Base-by-base conservation (phyloP, 30 jellyfish, hydroid and myxozoan genomes). In the Nemopilema nomurai region DNA sequence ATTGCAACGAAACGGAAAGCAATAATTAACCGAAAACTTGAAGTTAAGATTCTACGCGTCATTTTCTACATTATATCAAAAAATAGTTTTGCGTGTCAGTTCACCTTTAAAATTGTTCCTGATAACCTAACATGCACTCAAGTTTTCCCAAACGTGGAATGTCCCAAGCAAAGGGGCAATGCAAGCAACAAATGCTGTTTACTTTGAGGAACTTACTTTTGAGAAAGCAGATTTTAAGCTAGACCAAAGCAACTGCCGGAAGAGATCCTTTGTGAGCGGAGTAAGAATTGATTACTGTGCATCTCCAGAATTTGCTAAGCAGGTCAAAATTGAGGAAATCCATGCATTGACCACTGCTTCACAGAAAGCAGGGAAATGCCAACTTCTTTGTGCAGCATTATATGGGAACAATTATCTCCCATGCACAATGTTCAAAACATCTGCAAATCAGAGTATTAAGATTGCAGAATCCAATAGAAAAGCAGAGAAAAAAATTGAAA, bases 221-320 rank as follows among this genome's bases (percentile, higher is more conserved):
- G 81, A 70, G 65, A 70, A 70, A 27, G 81, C 81, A 16, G 81
- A 70, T 70, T 70, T 70, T 22, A 70, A 70, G 81, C 66, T 53
- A 6, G 81, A 70, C 81, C 81, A 70, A 70, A 70, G 20, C 29
- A 9, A 62, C 4, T 22, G 81, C 81, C 25, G 81, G 29, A 70
- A 70, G 22, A 70, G 65, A 70, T 16, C 81, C 8, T 6, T 70
- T 27, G 81, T 70, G 65, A 70, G 29, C 8, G 81, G 81, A 4
- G 13, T 70, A 21, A 70, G 81, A 62, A 22, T 22, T 9, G 67
- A 70, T 62, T 70, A 16, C 81, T 70, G 81, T 70, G 81, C 81
- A 8, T 22, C 81, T 16, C 81, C 81, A 70, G 81, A 70, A 70
- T 70, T 70, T 70, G 81, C 81, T 6, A 70, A 70, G 22, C 67